Evolutionary conservation across 2,888 invertebrate genomes (phyloP).

Genomic region (Apodemia hepburni): DNA sequence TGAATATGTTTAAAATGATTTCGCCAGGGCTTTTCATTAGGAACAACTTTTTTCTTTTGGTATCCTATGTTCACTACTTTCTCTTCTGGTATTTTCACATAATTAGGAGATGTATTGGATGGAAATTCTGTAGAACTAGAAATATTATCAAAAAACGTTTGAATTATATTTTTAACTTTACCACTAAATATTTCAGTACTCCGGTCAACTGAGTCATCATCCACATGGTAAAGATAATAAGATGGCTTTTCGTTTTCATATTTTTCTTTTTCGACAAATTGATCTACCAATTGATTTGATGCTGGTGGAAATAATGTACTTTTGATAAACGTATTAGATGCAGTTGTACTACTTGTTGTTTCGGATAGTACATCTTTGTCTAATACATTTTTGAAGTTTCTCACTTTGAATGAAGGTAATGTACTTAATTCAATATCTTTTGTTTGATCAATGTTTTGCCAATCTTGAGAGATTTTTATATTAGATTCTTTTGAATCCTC

Average conservation of each 20-base stretch:
- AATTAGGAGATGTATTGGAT: constrained; percentile 38
- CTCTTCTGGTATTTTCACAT: constrained; percentile 45
- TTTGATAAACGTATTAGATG: constrained; percentile 37
- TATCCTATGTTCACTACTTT: constrained; percentile 62
- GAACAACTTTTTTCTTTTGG: constrained; percentile 48
- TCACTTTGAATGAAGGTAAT: constrained; percentile 36
- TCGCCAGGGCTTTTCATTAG: constrained; percentile 50
- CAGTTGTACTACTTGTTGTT: constrained; percentile 42
- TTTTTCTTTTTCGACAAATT: constrained; percentile 39
- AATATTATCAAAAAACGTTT: constrained; percentile 55
- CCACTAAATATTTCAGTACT: constrained; percentile 66
- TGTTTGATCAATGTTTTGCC: not conserved
- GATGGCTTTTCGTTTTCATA: constrained; percentile 44
- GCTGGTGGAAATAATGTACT: constrained; percentile 34
- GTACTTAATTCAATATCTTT: not conserved
- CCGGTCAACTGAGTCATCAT: constrained; percentile 58
- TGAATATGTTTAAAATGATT: constrained; percentile 53
- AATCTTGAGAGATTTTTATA: constrained; percentile 11
- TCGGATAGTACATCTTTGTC: constrained; percentile 39
- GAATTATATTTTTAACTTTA: constrained; percentile 61
- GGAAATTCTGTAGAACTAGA: constrained; percentile 20
- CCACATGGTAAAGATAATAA: constrained; percentile 60
- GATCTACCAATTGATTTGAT: constrained; percentile 34
- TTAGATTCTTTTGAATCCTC: constrained; percentile 27
- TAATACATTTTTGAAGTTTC: constrained; percentile 29